These are phyloP conservation scores for Actenoides lindsayi DNA, from an alignment of 2,113 vertebrate genomes.

Conservation along the genomic window DNA sequence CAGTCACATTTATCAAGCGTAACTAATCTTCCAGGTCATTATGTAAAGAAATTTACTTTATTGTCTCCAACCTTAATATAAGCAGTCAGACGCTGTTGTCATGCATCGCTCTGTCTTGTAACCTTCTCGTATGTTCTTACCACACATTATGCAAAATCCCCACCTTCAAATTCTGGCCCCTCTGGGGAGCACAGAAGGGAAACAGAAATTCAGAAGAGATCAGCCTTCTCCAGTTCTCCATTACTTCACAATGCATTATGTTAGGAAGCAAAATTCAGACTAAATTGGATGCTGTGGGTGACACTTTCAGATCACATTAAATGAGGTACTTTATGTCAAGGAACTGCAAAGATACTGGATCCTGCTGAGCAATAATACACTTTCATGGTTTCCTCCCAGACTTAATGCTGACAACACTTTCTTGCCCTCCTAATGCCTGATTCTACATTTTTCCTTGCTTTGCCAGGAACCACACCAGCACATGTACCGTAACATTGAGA, in stretches of 20 bases:
- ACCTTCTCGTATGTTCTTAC: not conserved
- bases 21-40: constrained; percentile 38
- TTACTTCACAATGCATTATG: not conserved
- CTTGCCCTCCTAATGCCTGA: not conserved
- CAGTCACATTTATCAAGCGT: not conserved
- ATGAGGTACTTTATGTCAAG: not conserved
- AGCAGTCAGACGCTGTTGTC: not conserved
- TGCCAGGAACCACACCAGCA: not conserved
- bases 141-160: not conserved
- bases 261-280: not conserved
- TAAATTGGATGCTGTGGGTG: not conserved
- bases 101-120: not conserved
- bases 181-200: not conserved
- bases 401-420: not conserved
- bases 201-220: not conserved
- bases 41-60: constrained; percentile 7
- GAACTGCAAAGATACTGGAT: not conserved
- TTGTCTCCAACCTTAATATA: constrained; percentile 2
- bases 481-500: not conserved
- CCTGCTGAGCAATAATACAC: not conserved
- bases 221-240: not conserved
- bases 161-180: not conserved
- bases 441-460: not conserved
- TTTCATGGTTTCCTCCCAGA: not conserved
- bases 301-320: not conserved